A percentile compares a stretch with the other conserved stretches of the same genome.
Evolutionary conservation across 2,888 invertebrate species (phyloP).

Genomic region (Platycheirus albimanus): DNA sequence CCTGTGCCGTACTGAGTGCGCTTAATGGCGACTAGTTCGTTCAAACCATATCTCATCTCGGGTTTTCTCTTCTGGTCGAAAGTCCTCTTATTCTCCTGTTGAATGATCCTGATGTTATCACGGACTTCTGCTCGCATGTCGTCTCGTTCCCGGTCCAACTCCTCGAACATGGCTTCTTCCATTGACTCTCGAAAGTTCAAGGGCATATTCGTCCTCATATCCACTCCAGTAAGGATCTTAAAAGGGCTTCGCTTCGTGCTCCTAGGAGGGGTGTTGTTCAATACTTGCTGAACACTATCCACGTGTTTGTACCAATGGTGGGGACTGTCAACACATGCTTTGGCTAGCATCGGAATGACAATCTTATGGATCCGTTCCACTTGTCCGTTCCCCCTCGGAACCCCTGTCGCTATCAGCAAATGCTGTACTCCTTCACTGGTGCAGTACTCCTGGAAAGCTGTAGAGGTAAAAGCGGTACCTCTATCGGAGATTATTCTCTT

Average conservation of each 20-base stretch:
- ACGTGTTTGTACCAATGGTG: not conserved
- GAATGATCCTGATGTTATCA: conserved; percentile 8
- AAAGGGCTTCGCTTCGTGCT: not conserved
- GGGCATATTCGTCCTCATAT: conserved; percentile 4
- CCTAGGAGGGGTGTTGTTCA: not conserved
- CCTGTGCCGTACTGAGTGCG: conserved; percentile 27
- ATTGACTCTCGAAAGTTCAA: not conserved
- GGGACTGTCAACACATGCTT: not conserved
- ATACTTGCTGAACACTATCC: conserved; percentile 1
- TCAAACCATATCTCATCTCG: conserved; percentile 7
- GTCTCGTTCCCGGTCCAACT: conserved; percentile 18
- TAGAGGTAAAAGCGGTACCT: conserved; percentile 44
- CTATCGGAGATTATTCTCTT: conserved; percentile 78
- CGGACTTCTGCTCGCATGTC: not conserved
- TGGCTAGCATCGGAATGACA: not conserved
- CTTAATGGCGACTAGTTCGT: conserved; percentile 29
- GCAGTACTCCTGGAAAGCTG: not conserved
- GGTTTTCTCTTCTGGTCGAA: too few species aligned
- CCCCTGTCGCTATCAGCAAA: not conserved
- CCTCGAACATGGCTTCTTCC: not conserved
- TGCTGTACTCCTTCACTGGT: not conserved
- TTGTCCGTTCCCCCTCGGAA: not conserved
- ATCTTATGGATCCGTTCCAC: not conserved
- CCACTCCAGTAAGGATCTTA: not conserved
- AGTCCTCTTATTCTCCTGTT: conserved; percentile 13